These are phyloP conservation scores for Dendronephthya gigantea DNA, from an alignment of 64 coral and sea anemone genomes.

Conservation along the genomic window DNA sequence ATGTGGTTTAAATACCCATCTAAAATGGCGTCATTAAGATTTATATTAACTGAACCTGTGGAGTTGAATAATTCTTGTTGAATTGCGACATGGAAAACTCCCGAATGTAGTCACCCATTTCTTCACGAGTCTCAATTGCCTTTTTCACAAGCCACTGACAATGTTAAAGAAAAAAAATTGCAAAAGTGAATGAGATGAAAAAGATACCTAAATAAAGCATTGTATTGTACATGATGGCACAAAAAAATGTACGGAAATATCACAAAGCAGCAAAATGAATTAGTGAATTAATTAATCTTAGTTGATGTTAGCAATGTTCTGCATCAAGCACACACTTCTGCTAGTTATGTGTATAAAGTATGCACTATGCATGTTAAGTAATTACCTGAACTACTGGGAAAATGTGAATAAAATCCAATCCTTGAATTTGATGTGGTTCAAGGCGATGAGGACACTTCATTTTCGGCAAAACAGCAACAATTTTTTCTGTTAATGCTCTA, in stretches of 20 bases:
- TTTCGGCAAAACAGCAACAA: constrained; percentile 89
- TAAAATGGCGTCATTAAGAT: too few relatives aligned
- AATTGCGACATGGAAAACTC: constrained; percentile 98
- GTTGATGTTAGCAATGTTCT: too few relatives aligned
- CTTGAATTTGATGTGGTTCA: constrained; percentile 98
- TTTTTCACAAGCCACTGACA: constrained; percentile 91
- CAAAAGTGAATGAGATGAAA: not conserved
- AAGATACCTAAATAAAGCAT: too few relatives aligned
- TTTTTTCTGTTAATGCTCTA: constrained; percentile 96
- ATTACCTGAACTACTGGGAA: constrained; percentile 97
- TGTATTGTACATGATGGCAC: too few relatives aligned
- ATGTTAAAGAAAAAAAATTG: not conserved
- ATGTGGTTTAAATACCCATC: too few relatives aligned
- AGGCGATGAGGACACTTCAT: constrained; percentile 98
- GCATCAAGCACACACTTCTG: not conserved
- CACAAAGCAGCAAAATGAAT: too few relatives aligned
- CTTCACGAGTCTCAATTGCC: constrained; percentile 94
- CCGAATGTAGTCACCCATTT: constrained; percentile 97
- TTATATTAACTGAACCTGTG: constrained; percentile 64
- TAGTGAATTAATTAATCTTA: too few relatives aligned
- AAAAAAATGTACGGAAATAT: not conserved
- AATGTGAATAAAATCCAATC: constrained; percentile 93
- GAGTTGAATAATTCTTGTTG: constrained; percentile 74
- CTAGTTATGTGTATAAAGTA: too few relatives aligned
- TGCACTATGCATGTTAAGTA: too few relatives aligned